Evolutionary conservation across 1,140 invertebrate species (phyloP), one percentile per base, ranked within the genome.

Genomic region (Oppia nitens): DNA sequence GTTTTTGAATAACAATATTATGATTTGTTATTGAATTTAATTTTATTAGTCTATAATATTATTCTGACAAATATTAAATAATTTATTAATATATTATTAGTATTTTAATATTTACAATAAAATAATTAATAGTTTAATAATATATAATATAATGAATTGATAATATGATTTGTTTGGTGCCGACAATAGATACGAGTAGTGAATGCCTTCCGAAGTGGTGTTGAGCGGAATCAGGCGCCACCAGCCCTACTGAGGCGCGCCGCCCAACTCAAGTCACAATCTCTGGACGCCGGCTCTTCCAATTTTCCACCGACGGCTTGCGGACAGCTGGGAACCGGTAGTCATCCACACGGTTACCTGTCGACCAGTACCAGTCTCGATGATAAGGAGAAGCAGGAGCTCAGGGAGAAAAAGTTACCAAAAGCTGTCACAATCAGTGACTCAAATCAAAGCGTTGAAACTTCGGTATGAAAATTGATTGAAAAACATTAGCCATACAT

Each of bases 161-260:
- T n/a, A n/a, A n/a, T n/a, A n/a, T n/a, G n/a, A 45, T 45, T 45
- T n/a, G 21, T 47, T 3, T n/a, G 21, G 21, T n/a, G 3, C 1
- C 3, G n/a, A 53, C 24, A 26, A 68, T 83, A 93, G 90, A 95
- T 96, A 75, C 89, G 92, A 79, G 92, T 95, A 81, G 90, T 95
- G 77, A 95, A 96, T 80, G 92, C 92, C 78, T 96, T 96, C 81
- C 89, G 92, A 75, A 90, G 94, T 81, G 91, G 89, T 73, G 81
- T 95, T 78, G 59, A 55, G 32, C 91, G 96, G 79, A 80, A 86
- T 75, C 87, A 86, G 72, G 90, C 94, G 76, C 84, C 66, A 21
- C 45, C 64, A 28, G 59, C 61, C n/a, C 45, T 61, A 17, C 48
- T 61, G 20, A 53, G 60, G 29, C 60, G 60, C 28, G 54, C 48